These are phyloP conservation scores for Corydoras maculifer DNA, from an alignment of 2,113 vertebrate species.

Conservation along the genomic window DNA sequence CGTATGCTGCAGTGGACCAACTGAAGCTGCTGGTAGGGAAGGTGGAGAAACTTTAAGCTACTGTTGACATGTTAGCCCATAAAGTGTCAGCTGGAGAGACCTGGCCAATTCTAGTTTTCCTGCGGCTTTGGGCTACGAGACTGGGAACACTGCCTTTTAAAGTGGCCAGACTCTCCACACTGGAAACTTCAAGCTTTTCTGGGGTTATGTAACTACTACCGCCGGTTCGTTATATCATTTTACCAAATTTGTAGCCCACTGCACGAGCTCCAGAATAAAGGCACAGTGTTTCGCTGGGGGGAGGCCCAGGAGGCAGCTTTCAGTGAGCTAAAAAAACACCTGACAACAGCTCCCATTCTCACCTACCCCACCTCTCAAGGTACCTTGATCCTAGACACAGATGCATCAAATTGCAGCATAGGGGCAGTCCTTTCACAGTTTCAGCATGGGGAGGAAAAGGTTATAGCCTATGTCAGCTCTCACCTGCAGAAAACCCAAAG, in stretches of 20 bases:
- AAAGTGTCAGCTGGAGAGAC: conserved; percentile 11
- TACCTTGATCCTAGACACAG: conserved; percentile 7
- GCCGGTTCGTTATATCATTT: background rate
- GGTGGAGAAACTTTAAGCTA: conserved; percentile 3
- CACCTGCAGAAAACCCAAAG: too few relatives aligned
- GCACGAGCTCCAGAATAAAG: conserved; percentile 1
- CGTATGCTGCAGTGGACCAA: background rate
- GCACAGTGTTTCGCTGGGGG: background rate
- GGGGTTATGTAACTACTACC: conserved; percentile 21
- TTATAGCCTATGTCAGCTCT: too few relatives aligned
- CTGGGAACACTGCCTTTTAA: too few relatives aligned
- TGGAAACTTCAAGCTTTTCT: conserved; percentile 18
- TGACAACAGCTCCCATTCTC: background rate
- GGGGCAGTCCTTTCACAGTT: too few relatives aligned
- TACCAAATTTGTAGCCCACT: background rate
- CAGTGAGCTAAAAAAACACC: background rate
- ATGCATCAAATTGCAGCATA: conserved; percentile 18
- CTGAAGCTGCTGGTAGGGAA: background rate
- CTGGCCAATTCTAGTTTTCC: too few relatives aligned
- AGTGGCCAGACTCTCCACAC: too few relatives aligned
- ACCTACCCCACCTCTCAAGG: background rate
- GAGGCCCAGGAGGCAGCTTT: background rate
- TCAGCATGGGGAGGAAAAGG: too few relatives aligned
- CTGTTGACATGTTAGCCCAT: conserved; percentile 1
- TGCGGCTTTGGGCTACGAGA: too few relatives aligned